Conservation (phyloP, 2,888 invertebrate genomes). For the Eupithecia subumbrata region DNA sequence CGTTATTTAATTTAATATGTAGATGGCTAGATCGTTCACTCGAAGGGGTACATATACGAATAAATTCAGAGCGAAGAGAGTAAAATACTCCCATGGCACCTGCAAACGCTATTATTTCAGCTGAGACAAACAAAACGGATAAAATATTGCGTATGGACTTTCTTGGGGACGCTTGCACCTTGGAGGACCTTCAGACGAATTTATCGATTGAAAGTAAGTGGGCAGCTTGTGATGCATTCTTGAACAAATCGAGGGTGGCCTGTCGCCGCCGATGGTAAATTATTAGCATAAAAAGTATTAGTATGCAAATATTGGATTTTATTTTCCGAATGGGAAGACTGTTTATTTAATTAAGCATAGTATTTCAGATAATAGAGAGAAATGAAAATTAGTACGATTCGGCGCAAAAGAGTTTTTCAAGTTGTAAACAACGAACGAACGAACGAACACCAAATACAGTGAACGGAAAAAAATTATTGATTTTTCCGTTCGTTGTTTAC, state of each 20-base stretch:
- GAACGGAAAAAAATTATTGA: too few species aligned
- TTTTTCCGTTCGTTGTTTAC: too few species aligned
- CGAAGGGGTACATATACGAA: constrained; percentile 6
- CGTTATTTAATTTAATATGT: background rate
- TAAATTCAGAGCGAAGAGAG: constrained; percentile 17
- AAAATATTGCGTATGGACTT: constrained; percentile 43
- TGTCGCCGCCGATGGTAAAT: background rate
- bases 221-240: background rate
- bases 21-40: background rate
- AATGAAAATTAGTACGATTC: background rate
- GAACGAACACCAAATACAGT: too few species aligned
- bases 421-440: too few species aligned
- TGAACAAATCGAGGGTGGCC: background rate
- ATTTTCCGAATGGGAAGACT: background rate
- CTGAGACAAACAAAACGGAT: constrained; percentile 28
- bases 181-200: constrained; percentile 45
- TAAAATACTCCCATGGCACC: constrained; percentile 24
- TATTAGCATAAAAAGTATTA: background rate
- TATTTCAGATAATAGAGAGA: background rate
- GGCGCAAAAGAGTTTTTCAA: too few species aligned
- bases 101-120: constrained; percentile 21
- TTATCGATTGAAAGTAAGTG: constrained; percentile 44
- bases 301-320: background rate
- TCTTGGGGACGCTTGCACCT: constrained; percentile 43
- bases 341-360: background rate